Base-by-base conservation (phyloP, 1,140 invertebrate genomes). In the Matsumurasca onukii region DNA sequence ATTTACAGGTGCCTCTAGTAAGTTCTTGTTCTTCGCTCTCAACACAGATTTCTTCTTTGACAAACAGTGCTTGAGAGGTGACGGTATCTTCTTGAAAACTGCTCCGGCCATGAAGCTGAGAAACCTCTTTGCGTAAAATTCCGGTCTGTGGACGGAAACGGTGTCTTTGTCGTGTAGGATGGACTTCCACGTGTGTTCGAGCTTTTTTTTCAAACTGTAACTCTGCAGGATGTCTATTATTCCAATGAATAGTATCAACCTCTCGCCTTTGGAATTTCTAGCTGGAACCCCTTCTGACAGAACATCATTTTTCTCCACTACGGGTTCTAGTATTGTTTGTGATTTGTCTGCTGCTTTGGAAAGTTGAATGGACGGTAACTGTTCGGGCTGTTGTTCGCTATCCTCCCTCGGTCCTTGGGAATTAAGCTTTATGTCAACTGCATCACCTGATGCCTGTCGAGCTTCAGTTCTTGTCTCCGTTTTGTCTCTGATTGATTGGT, bases 271-370 rank as follows among this genome's bases (percentile, higher is more conserved):
- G 2, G 80, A 74, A 78, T 89, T 91, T 64, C 85, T 78, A 3
- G 89, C 89, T 30, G 88, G 88, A 70, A 91, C 89, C 30, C 88
- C 89, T 71, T 88, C 89, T 17, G 66, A 97, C 94, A 94, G 95
- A 73, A 97, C 91, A 82, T 97, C 94, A 71, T 95, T 93, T 76
- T 97, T 93, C 72, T 95, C 91, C 75, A 97, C 94, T 62, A 94
- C 93, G 15, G 93, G 92, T 78, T 97, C 93, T 73, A 91, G 90
- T 77, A 94, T 91, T 29, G 94, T 94, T 45, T 59, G 55, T 5
- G 24, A 27, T 9, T 27, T 25, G 9, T 59, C 55, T 27, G 30
- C 30, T 27, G 55, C 55, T 5, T 9, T 59, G n/a, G 55, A 59
- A 29, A 27, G 55, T 25, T 12, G 24, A 59, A 9, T 29, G 15